phyloP scores from a whole-genome alignment of 2,113 vertebrate species.

The Rhea americana region DNA sequence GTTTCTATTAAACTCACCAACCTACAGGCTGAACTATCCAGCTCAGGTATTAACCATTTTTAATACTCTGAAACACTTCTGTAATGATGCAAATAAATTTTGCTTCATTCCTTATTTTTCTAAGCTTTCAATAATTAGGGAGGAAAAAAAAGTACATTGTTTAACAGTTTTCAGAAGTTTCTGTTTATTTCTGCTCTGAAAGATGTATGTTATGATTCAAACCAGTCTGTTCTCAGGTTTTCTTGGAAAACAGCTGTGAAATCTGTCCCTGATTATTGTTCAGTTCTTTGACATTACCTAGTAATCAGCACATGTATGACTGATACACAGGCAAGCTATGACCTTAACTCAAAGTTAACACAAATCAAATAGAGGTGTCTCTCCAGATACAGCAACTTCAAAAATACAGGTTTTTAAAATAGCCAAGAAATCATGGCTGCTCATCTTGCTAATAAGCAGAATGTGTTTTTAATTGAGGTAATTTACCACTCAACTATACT shows the following conservation, averaged over 20 bases:
- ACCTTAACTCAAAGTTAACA: not conserved
- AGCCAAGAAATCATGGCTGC: not conserved
- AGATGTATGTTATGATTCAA: not conserved
- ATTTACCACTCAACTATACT: not conserved
- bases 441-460: not conserved
- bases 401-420: not conserved
- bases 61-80: not conserved
- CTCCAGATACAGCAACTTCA: not conserved
- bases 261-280: not conserved
- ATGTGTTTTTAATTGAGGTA: not conserved
- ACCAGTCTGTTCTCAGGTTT: not conserved
- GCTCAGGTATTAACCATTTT: not conserved
- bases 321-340: not conserved
- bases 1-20: not conserved
- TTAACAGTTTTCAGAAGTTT: not conserved
- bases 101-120: not conserved
- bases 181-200: not conserved
- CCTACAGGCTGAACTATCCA: not conserved
- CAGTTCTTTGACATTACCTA: not conserved
- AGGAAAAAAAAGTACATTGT: not conserved
- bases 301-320: not conserved
- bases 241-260: not conserved
- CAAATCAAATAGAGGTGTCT: not conserved
- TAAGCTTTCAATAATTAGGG: not conserved
- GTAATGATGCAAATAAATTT: not conserved